Conservation (phyloP, 2,888 invertebrate genomes). For the Teleiodes luculella region DNA sequence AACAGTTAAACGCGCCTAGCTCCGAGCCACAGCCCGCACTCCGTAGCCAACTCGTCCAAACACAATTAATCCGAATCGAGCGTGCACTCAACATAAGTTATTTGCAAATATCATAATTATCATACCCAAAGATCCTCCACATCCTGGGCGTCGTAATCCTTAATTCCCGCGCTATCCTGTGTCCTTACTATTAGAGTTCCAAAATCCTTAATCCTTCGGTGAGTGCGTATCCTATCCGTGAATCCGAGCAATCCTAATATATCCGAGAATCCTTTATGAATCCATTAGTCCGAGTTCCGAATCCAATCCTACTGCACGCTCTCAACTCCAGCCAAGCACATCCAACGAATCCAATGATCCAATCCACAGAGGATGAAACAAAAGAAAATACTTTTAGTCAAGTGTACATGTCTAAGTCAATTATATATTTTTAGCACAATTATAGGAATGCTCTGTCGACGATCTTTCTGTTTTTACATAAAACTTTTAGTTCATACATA, state of each 20-base stretch:
- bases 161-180: conserved; percentile 17
- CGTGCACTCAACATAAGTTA: conserved; percentile 72
- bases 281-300: conserved; percentile 13
- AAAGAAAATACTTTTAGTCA: conserved; percentile 64
- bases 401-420: neutral
- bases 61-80: conserved; percentile 54
- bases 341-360: conserved; percentile 70
- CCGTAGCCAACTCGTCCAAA: conserved; percentile 25
- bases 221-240: conserved; percentile 26
- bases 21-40: too few species aligned
- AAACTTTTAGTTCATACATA: too few species aligned
- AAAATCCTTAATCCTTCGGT: conserved; percentile 36
- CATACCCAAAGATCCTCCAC: conserved; percentile 69
- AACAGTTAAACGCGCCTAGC: too few species aligned
- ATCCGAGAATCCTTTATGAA: conserved; percentile 17
- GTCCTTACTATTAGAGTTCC: conserved; percentile 21
- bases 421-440: conserved; percentile 1
- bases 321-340: conserved; percentile 65
- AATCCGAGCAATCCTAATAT: conserved; percentile 31
- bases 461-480: neutral
- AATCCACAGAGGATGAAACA: conserved; percentile 79
- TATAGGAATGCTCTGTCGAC: neutral
- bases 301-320: conserved; percentile 39
- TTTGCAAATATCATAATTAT: conserved; percentile 66
- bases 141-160: conserved; percentile 29